phyloP scores from a whole-genome alignment of 2,797 vertebrate species.

The Acanthurus lineatus region DNA sequence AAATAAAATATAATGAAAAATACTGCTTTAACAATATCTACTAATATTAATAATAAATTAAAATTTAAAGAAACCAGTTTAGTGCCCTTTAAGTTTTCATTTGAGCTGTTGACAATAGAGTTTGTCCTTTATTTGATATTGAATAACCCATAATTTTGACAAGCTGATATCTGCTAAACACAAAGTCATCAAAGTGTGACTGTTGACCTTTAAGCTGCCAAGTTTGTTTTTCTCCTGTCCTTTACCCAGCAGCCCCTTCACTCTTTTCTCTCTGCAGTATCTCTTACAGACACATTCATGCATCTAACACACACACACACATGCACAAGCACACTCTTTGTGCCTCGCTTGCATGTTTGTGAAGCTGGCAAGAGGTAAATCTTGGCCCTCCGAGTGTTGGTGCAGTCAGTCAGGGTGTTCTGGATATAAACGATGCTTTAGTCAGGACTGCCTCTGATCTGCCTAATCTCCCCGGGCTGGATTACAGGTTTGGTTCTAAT shows the following conservation, averaged over 20 bases:
- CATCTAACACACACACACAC: slow-evolving; percentile 37
- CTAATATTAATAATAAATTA: neutral
- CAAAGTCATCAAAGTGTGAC: slow-evolving; percentile 67
- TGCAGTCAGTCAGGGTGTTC: slow-evolving; percentile 72
- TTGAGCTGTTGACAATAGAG: neutral
- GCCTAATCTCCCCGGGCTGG: slow-evolving; percentile 79
- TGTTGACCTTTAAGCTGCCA: slow-evolving; percentile 74
- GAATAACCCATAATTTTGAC: slow-evolving; percentile 60
- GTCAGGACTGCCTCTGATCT: slow-evolving; percentile 82
- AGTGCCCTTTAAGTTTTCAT: slow-evolving; percentile 14
- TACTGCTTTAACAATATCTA: neutral
- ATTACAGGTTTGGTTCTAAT: slow-evolving; percentile 85
- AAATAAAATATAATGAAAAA: neutral
- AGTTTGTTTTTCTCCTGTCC: slow-evolving; percentile 54
- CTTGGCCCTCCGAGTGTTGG: slow-evolving; percentile 71
- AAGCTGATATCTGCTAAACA: slow-evolving; percentile 61
- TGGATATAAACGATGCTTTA: slow-evolving; percentile 77
- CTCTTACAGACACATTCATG: slow-evolving; percentile 57
- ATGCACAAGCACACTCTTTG: slow-evolving; percentile 47
- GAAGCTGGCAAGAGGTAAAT: slow-evolving; percentile 69
- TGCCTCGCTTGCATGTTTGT: slow-evolving; percentile 56
- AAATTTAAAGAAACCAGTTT: slow-evolving; percentile 15
- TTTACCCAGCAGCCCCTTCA: slow-evolving; percentile 36
- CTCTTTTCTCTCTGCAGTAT: slow-evolving; percentile 50
- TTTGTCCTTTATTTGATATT: slow-evolving; percentile 49